These are phyloP conservation scores for Ruditapes philippinarum DNA, from an alignment of 1,140 invertebrate species.

Conservation along the genomic window DNA sequence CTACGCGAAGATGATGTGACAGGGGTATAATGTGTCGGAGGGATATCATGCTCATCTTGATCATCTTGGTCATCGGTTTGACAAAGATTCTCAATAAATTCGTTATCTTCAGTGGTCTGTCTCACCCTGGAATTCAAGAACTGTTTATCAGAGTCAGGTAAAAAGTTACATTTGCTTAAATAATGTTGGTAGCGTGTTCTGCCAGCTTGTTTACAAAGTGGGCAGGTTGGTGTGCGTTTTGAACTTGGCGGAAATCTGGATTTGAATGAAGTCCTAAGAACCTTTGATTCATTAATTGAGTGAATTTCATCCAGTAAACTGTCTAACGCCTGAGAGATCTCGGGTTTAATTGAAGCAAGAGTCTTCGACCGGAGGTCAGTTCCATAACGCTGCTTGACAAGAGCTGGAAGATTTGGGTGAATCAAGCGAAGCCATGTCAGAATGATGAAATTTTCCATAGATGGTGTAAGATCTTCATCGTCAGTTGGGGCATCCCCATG, in stretches of 20 bases:
- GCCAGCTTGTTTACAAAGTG: conserved; percentile 60
- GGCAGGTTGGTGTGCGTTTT: not conserved
- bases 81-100: no score
- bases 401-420: not conserved
- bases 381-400: conserved; percentile 29
- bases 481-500: conserved; percentile 43
- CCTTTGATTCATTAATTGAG: not conserved
- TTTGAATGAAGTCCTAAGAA: not conserved
- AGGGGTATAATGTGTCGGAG: not conserved
- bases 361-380: conserved; percentile 24
- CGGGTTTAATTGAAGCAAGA: conserved; percentile 26
- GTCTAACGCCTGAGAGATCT: conserved; percentile 13
- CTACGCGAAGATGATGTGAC: not conserved
- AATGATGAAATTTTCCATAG: conserved; percentile 73
- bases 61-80: no score
- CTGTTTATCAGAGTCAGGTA: conserved; percentile 41
- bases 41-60: no score
- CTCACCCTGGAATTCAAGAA: not conserved
- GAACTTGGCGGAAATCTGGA: no score
- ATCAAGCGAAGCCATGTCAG: conserved; percentile 57
- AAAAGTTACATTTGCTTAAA: conserved; percentile 59
- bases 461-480: conserved; percentile 71
- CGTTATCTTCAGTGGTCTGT: not conserved
- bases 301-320: conserved; percentile 36
- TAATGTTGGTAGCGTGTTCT: conserved; percentile 22